Conservation (phyloP, 2,888 invertebrate genomes). For the Ommatoiulus sabulosus region DNA sequence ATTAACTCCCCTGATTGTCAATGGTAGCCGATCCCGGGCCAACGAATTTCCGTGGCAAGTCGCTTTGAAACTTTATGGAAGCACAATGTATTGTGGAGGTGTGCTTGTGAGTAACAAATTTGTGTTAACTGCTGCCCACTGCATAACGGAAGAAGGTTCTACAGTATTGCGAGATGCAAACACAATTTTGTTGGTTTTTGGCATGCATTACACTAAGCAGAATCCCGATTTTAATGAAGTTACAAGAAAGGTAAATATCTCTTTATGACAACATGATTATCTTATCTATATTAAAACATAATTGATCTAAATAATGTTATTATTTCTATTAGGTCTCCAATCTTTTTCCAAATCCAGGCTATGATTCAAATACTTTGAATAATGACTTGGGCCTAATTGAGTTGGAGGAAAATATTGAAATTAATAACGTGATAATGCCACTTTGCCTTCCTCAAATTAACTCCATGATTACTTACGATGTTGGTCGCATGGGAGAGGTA, state of each 20-base stretch:
- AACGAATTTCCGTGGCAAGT: constrained; percentile 62
- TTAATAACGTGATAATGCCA: constrained; percentile 60
- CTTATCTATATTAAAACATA: too few relatives aligned
- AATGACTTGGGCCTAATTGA: constrained; percentile 61
- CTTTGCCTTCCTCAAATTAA: constrained; percentile 60
- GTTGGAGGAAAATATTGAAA: constrained; percentile 59
- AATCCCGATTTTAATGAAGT: constrained; percentile 60
- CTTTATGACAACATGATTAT: not conserved
- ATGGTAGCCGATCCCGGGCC: constrained; percentile 60
- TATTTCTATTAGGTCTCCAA: not conserved
- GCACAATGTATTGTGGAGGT: constrained; percentile 60
- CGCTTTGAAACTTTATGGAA: constrained; percentile 59
- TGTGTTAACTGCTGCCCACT: constrained; percentile 61
- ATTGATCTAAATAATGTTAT: not conserved
- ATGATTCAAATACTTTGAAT: constrained; percentile 55
- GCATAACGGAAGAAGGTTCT: constrained; percentile 58
- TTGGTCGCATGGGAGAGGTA: constrained; percentile 61
- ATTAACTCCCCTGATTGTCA: constrained; percentile 60
- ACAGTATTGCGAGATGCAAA: constrained; percentile 56
- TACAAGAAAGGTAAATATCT: constrained; percentile 58
- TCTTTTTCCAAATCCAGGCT: not conserved
- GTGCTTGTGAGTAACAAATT: constrained; percentile 60
- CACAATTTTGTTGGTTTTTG: constrained; percentile 56
- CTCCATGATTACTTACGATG: constrained; percentile 57
- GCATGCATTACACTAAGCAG: constrained; percentile 60